Percentiles rank a stretch among this genome's conserved stretches.
Conservation (phyloP, 2,888 invertebrate species). For the Microdon myrmicae region DNA sequence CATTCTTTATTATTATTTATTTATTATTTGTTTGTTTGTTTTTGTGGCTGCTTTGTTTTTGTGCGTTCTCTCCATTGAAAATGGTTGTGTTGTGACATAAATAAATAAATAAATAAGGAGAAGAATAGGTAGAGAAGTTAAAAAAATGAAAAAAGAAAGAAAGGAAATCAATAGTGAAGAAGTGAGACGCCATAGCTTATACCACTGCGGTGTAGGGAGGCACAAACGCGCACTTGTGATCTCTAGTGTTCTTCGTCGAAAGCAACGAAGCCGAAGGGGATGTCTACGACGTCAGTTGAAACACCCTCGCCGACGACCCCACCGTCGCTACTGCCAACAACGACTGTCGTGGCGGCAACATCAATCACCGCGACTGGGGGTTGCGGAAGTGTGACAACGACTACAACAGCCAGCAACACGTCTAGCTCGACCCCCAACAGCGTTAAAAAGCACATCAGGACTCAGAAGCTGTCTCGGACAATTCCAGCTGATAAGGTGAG, state of each 20-base stretch:
- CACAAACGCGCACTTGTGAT: too few species aligned
- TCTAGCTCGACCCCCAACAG: conserved; percentile 43
- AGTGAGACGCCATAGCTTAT: conserved; percentile 4
- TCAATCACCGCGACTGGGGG: conserved; percentile 41
- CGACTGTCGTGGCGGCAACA: conserved; percentile 47
- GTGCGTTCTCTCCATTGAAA: background rate
- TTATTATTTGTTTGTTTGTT: too few species aligned
- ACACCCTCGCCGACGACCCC: conserved; percentile 58
- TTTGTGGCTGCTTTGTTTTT: too few species aligned
- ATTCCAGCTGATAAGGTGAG: conserved; percentile 86
- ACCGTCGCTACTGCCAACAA: conserved; percentile 54
- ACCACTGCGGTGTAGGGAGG: conserved; percentile 5
- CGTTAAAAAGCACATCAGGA: conserved; percentile 51
- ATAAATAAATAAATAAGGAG: conserved; percentile 41
- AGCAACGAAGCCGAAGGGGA: conserved; percentile 46
- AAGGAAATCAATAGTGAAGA: conserved; percentile 31
- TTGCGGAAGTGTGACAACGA: conserved; percentile 50
- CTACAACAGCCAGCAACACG: conserved; percentile 40
- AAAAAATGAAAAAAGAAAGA: conserved; percentile 5
- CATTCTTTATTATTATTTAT: too few species aligned
- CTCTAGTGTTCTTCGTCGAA: too few species aligned
- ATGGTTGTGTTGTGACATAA: too few species aligned
- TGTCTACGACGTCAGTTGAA: conserved; percentile 58
- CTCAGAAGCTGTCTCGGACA: conserved; percentile 76
- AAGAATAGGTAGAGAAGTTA: conserved; percentile 12